These are phyloP conservation scores for Pyrochroa serraticornis DNA, from an alignment of 2,888 invertebrate species.

Conservation along the genomic window DNA sequence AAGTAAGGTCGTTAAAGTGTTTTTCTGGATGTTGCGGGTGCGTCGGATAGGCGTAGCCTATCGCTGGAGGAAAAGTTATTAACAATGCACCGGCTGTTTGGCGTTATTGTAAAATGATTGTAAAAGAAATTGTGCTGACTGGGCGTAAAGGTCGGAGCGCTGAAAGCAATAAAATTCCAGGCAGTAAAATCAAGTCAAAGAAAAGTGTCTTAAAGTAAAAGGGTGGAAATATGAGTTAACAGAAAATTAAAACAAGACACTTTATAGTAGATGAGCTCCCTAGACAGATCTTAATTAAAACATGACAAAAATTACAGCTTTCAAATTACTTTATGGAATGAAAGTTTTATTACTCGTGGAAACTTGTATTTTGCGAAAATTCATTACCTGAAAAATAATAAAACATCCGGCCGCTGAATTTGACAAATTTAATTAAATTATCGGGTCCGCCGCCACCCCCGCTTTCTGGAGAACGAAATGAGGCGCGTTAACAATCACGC, in stretches of 20 bases:
- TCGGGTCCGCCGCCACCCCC: background rate
- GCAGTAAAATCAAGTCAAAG: constrained; percentile 47
- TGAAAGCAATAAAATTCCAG: constrained; percentile 31
- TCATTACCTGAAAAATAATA: constrained; percentile 25
- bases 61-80: constrained; percentile 8
- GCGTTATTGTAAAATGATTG: constrained; percentile 23
- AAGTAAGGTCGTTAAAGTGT: background rate
- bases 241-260: constrained; percentile 52
- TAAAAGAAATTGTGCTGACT: constrained; percentile 18
- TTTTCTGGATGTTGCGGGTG: constrained; percentile 1
- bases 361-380: constrained; percentile 34
- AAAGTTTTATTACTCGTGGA: constrained; percentile 46
- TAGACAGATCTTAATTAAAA: constrained; percentile 53
- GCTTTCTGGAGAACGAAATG: too few species aligned
- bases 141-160: constrained; percentile 24
- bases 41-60: constrained; percentile 1
- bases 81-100: constrained; percentile 12
- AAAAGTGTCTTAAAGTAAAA: constrained; percentile 47
- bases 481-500: constrained; percentile 3
- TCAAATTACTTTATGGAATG: constrained; percentile 49
- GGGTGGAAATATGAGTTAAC: constrained; percentile 52
- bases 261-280: constrained; percentile 47
- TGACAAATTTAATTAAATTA: constrained; percentile 18
- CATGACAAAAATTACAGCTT: constrained; percentile 52
- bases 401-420: constrained; percentile 3